These are phyloP conservation scores for Engystomops pustulosus DNA, from an alignment of 2,113 vertebrate species.

Conservation along the genomic window DNA sequence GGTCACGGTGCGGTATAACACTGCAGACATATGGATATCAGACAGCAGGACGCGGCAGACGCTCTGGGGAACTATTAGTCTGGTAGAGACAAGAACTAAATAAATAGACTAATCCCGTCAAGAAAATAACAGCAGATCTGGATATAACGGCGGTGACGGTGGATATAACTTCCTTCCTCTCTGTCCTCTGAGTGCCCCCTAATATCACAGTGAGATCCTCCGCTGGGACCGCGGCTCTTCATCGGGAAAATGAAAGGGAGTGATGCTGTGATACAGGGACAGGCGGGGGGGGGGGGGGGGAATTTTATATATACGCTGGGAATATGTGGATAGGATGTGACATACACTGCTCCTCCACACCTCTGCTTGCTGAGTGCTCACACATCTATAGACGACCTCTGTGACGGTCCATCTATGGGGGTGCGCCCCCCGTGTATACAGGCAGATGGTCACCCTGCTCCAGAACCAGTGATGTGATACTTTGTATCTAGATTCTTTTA, in stretches of 20 bases:
- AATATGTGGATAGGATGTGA: too few relatives aligned
- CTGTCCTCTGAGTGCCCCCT: conserved; percentile 23
- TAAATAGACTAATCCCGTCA: not conserved
- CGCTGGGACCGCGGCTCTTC: not conserved
- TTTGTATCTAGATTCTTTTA: too few relatives aligned
- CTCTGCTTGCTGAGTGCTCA: too few relatives aligned
- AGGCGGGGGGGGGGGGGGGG: too few relatives aligned
- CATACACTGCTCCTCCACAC: too few relatives aligned
- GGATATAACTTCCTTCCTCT: not conserved
- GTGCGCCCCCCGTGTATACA: too few relatives aligned
- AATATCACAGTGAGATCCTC: not conserved
- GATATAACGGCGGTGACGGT: not conserved
- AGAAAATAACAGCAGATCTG: not conserved
- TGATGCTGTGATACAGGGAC: not conserved
- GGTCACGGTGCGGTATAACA: not conserved
- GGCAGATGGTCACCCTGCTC: too few relatives aligned
- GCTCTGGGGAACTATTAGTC: conserved; percentile 9
- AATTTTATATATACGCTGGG: too few relatives aligned
- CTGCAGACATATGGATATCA: not conserved
- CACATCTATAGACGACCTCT: too few relatives aligned
- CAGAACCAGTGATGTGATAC: too few relatives aligned
- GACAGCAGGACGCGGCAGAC: not conserved
- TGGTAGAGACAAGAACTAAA: conserved; percentile 19
- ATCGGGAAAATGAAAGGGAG: not conserved
- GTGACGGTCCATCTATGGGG: too few relatives aligned